These are phyloP conservation scores for Ochropleura plecta DNA, from an alignment of 2,888 invertebrate genomes.

Conservation along the genomic window DNA sequence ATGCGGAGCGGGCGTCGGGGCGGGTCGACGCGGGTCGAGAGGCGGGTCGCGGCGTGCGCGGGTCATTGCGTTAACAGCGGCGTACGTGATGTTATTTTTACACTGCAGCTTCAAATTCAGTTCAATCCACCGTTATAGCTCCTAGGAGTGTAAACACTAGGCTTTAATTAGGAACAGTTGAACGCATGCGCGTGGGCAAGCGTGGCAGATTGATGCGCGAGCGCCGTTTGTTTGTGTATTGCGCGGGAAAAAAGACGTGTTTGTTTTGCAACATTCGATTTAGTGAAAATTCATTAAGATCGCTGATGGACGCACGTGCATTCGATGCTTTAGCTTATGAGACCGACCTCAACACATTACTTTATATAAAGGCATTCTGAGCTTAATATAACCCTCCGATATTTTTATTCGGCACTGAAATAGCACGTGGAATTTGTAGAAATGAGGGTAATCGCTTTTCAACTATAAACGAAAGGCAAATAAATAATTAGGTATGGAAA, in stretches of 20 bases:
- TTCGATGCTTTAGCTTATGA: slow-evolving; percentile 70
- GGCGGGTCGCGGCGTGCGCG: slow-evolving; percentile 42
- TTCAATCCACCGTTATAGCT: slow-evolving; percentile 81
- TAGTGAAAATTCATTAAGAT: slow-evolving; percentile 84
- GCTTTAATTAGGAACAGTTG: slow-evolving; percentile 85
- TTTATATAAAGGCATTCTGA: slow-evolving; percentile 63
- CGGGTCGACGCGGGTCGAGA: not conserved
- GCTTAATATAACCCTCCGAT: slow-evolving; percentile 61
- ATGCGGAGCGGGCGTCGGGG: not conserved
- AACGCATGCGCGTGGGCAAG: slow-evolving; percentile 83
- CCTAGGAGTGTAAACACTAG: slow-evolving; percentile 83
- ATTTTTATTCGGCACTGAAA: slow-evolving; percentile 62
- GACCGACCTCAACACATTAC: slow-evolving; percentile 52
- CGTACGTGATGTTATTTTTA: slow-evolving; percentile 84
- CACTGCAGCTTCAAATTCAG: slow-evolving; percentile 82
- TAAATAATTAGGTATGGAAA: slow-evolving; percentile 52
- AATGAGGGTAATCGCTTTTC: slow-evolving; percentile 56
- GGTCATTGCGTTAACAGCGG: slow-evolving; percentile 69
- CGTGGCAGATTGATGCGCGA: slow-evolving; percentile 80
- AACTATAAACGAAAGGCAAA: slow-evolving; percentile 39
- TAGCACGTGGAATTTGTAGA: slow-evolving; percentile 41
- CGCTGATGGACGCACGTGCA: slow-evolving; percentile 83
- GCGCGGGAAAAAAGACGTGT: slow-evolving; percentile 75
- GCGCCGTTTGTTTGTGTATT: slow-evolving; percentile 67
- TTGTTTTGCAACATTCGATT: slow-evolving; percentile 84